These are phyloP conservation scores for Melitaea cinxia DNA, from an alignment of 1,140 invertebrate species.

Conservation along the genomic window DNA sequence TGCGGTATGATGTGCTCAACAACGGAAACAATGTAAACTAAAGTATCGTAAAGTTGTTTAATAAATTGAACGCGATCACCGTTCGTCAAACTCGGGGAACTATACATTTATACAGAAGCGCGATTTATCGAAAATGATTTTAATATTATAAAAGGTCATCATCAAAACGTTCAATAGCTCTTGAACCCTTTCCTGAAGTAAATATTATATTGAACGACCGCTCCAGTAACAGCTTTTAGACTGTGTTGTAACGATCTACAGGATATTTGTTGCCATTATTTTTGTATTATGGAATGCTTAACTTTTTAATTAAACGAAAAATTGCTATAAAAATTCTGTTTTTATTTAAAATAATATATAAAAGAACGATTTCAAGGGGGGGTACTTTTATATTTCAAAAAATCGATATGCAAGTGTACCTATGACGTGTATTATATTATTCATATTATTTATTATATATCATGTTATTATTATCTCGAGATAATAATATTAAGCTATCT, in stretches of 20 bases:
- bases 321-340: not conserved
- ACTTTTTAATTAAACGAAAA: slow-evolving; percentile 7
- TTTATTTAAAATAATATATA: not conserved
- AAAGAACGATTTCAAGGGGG: too few relatives aligned
- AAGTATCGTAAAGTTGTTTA: slow-evolving; percentile 45
- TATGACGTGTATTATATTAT: too few relatives aligned
- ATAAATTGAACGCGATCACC: slow-evolving; percentile 43
- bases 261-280: slow-evolving; percentile 6
- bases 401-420: too few relatives aligned
- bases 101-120: slow-evolving; percentile 32
- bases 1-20: not conserved
- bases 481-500: too few relatives aligned
- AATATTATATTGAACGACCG: slow-evolving; percentile 16
- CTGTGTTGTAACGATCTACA: slow-evolving; percentile 6
- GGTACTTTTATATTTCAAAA: too few relatives aligned
- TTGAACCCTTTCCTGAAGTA: slow-evolving; percentile 29
- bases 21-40: slow-evolving; percentile 32
- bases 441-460: too few relatives aligned
- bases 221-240: slow-evolving; percentile 13
- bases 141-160: slow-evolving; percentile 49
- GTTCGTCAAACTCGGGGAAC: slow-evolving; percentile 43
- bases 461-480: too few relatives aligned
- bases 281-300: slow-evolving; percentile 8
- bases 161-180: slow-evolving; percentile 30
- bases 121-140: slow-evolving; percentile 46